A percentile compares a stretch with the other conserved stretches of the same genome.
phyloP scores from a whole-genome alignment of 2,113 vertebrate species.

The Gymnorhina tibicen region DNA sequence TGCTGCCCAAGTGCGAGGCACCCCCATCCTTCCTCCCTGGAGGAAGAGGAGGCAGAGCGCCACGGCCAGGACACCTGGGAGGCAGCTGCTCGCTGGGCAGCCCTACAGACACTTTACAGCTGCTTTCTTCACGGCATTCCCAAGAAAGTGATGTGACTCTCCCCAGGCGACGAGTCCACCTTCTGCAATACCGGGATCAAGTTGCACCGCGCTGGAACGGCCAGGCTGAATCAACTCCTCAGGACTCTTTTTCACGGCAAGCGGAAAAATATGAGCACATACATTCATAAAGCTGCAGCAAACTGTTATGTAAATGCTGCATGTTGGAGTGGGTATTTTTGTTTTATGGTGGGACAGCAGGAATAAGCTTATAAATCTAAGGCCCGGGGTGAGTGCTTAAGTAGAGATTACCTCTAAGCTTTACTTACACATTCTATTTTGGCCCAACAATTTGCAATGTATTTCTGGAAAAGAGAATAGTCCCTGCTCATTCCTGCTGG shows the following conservation, averaged over 20 bases:
- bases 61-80: background rate
- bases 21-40: background rate
- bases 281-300: background rate
- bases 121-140: constrained; percentile 44
- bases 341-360: constrained; percentile 49
- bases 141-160: constrained; percentile 53
- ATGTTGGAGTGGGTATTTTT: background rate
- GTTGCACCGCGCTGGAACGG: constrained; percentile 5
- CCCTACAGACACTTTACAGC: constrained; percentile 41
- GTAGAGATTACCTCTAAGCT: constrained; percentile 61
- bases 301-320: background rate
- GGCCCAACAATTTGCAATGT: constrained; percentile 38
- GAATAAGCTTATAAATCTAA: constrained; percentile 58
- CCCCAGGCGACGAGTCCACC: constrained; percentile 28
- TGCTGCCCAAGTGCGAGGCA: background rate
- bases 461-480: constrained; percentile 39
- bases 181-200: background rate
- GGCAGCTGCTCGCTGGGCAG: constrained; percentile 22
- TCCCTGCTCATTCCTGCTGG: background rate
- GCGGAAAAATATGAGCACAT: background rate
- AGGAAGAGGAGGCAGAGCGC: constrained; percentile 17
- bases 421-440: constrained; percentile 61
- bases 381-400: constrained; percentile 24
- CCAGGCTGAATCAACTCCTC: background rate
- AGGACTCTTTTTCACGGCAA: background rate